phyloP scores from a whole-genome alignment of 1,140 invertebrate genomes.

The Sesamia nonagrioides region DNA sequence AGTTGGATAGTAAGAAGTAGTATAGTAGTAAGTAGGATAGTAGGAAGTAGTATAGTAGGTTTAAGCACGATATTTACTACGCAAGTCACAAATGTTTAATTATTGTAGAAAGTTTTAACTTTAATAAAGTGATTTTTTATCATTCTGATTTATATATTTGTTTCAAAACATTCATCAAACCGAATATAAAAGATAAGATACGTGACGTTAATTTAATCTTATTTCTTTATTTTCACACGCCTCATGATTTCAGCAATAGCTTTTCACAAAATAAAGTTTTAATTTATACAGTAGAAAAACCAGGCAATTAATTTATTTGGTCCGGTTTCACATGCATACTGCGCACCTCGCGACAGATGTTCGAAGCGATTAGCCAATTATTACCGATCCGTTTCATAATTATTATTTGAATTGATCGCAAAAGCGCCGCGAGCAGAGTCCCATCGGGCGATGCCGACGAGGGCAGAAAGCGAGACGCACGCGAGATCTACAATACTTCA shows the following conservation, averaged over 20 bases:
- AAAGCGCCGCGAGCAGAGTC: slow-evolving; percentile 46
- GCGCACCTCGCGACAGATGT: background rate
- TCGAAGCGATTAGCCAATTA: slow-evolving; percentile 16
- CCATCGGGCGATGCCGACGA: slow-evolving; percentile 50
- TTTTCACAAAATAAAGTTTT: background rate
- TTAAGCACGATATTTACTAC: no score
- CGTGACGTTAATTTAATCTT: no score
- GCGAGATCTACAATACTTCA: slow-evolving; percentile 55
- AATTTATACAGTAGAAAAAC: background rate
- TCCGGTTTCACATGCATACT: slow-evolving; percentile 2
- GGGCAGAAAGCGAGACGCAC: slow-evolving; percentile 79
- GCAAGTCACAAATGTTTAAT: background rate
- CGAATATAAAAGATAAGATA: no score
- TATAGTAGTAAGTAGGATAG: no score
- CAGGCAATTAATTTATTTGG: background rate
- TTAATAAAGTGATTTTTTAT: no score
- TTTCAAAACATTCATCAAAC: no score
- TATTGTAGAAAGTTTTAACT: background rate
- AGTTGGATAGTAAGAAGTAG: no score
- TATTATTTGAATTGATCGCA: slow-evolving; percentile 53
- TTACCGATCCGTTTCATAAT: slow-evolving; percentile 61
- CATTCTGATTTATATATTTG: no score
- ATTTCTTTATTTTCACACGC: no score
- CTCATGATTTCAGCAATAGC: background rate
- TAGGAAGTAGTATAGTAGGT: no score